Base-by-base conservation (phyloP, 2,888 invertebrate genomes). In the Epistrophe eligans region DNA sequence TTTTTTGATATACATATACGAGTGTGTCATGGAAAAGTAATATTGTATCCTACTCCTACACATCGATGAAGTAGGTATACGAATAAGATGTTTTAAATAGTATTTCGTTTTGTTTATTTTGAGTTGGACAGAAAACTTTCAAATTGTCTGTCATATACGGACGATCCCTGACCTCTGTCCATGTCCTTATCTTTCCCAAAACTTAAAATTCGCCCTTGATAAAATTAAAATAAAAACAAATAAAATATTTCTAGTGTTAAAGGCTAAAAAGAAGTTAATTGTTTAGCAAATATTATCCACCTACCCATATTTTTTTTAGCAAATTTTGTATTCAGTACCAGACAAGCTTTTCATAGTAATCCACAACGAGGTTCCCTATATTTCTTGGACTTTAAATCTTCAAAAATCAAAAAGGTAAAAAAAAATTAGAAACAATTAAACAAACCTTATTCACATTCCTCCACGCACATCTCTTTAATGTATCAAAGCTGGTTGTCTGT, bases 381-480 rank as follows among this genome's bases (percentile, higher is more conserved):
- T 32, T 32, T 32, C 4, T 32, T 32, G 5, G 32, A 28, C 4
- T 8, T 17, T 48, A 4, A 48, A n/a, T n/a, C n/a, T n/a, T n/a
- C n/a, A n/a, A n/a, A n/a, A 17, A n/a, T 50, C 19, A 11, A 13
- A 19, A 10, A 9, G 10, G 7, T n/a, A 28, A 8, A n/a, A 55
- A 15, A 32, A 8, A 24, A 13, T 7, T 13, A 13, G 5, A 24
- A 24, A 24, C 24, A 24, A 24, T 2, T 24, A 8, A 15, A 55
- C 10, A 19, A 62, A 15, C 55, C 62, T 43, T 24, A 24, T 24
- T n/a, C 40, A 62, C 15, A 62, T 40, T 62, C 67, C 13, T 66
- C 67, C 19, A 50, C 67, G 55, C 55, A 57, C 64, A 64, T 52
- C 7, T 52, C 7, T 64, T 43, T 57, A 55, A 72, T 72, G 55